Conservation (phyloP, 2,888 invertebrate species). For the Gari tellinella region DNA sequence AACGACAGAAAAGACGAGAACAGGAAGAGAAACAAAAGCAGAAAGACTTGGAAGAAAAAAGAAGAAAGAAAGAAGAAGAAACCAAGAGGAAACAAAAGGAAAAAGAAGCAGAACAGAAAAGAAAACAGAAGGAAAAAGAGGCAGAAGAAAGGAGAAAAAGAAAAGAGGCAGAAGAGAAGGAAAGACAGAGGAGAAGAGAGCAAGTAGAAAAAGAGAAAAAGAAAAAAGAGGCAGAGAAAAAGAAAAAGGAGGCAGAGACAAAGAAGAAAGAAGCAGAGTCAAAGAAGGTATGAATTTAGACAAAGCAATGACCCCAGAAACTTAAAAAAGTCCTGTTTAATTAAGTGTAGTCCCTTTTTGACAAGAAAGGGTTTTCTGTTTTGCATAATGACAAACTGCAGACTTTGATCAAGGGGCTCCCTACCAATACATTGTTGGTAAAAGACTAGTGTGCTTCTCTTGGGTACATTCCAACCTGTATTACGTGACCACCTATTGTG, state of each 20-base stretch:
- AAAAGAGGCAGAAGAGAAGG: conserved; percentile 39
- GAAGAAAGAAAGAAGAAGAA: conserved; percentile 36
- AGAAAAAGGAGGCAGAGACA: conserved; percentile 32
- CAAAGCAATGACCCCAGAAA: too few relatives aligned
- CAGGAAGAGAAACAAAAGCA: conserved; percentile 57
- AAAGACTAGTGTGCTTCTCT: too few relatives aligned
- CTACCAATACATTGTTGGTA: too few relatives aligned
- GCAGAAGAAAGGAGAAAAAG: conserved; percentile 26
- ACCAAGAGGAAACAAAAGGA: conserved; percentile 40
- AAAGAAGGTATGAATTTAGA: too few relatives aligned
- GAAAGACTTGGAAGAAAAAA: conserved; percentile 52
- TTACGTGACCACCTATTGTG: too few relatives aligned
- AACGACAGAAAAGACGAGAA: conserved; percentile 52
- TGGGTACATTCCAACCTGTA: too few relatives aligned
- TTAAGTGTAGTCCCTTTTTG: too few relatives aligned
- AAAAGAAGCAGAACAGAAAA: conserved; percentile 44
- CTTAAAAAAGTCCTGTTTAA: too few relatives aligned
- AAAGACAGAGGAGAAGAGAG: conserved; percentile 43
- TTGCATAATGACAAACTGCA: too few relatives aligned
- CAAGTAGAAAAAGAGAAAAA: conserved; percentile 41
- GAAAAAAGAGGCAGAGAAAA: conserved; percentile 37
- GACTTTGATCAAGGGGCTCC: too few relatives aligned
- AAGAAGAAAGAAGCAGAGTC: too few relatives aligned
- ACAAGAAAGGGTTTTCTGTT: too few relatives aligned
- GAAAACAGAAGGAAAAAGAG: conserved; percentile 48